These are phyloP conservation scores for Drosophila elegans DNA, from an alignment of 1,140 invertebrate species.

Conservation along the genomic window DNA sequence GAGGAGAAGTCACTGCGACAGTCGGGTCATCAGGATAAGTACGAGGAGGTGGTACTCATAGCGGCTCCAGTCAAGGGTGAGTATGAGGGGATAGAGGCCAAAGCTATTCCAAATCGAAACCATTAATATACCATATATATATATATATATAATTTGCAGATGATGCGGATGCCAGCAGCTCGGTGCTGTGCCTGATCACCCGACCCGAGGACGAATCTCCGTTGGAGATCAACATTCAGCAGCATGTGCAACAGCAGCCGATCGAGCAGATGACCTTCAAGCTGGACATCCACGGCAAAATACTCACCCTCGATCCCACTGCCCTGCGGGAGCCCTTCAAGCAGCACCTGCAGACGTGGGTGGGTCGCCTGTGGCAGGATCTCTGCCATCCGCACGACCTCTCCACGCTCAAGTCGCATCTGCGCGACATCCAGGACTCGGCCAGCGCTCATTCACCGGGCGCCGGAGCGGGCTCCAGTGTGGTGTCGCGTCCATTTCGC, in stretches of 20 bases:
- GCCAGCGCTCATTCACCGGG: conserved; percentile 85
- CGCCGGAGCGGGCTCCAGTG: conserved; percentile 48
- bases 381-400: conserved; percentile 92
- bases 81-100: neutral
- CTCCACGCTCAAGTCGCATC: conserved; percentile 89
- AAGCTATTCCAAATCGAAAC: neutral
- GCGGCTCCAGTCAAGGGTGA: conserved; percentile 86
- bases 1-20: conserved; percentile 90
- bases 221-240: conserved; percentile 87
- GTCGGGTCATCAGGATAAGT: conserved; percentile 74
- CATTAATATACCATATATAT: neutral
- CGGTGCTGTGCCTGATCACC: conserved; percentile 90
- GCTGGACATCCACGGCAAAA: conserved; percentile 93
- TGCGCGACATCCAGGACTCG: conserved; percentile 89
- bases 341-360: conserved; percentile 89
- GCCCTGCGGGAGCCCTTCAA: conserved; percentile 88
- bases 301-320: conserved; percentile 91
- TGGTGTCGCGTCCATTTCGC: conserved; percentile 90
- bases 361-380: conserved; percentile 87
- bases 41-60: conserved; percentile 86
- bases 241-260: conserved; percentile 86
- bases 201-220: conserved; percentile 92
- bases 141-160: conserved; percentile 89
- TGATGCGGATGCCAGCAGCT: conserved; percentile 87
- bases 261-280: conserved; percentile 96